Evolutionary conservation across 2,113 vertebrate species (phyloP).

Genomic region (Megaptera novaeangliae): DNA sequence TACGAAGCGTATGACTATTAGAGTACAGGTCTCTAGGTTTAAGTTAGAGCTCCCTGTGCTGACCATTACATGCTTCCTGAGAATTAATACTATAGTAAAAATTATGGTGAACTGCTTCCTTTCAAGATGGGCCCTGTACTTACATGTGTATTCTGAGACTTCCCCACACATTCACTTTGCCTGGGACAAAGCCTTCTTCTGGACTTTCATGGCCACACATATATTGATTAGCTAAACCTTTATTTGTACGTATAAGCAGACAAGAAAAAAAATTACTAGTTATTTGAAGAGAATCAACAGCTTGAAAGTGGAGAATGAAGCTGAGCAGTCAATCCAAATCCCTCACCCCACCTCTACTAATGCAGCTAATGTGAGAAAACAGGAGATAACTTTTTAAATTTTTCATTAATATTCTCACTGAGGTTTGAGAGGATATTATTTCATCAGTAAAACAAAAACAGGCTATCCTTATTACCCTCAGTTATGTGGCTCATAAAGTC

Average conservation of each 20-base stretch:
- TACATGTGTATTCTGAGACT: background rate
- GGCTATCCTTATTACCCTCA: background rate
- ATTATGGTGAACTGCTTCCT: background rate
- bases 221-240: background rate
- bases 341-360: background rate
- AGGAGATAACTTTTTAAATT: background rate
- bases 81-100: background rate
- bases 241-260: conserved; percentile 18
- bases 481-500: background rate
- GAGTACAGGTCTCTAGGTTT: background rate
- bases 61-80: background rate
- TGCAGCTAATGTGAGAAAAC: background rate
- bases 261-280: background rate
- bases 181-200: background rate
- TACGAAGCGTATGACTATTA: background rate
- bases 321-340: background rate
- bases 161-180: background rate
- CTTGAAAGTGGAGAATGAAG: background rate
- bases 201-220: background rate
- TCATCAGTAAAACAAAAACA: background rate
- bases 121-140: background rate
- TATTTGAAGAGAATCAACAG: background rate
- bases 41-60: background rate
- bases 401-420: conserved; percentile 16
- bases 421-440: conserved; percentile 9